phyloP scores from a whole-genome alignment of 2,113 vertebrate species.

The Heteronetta atricapilla region DNA sequence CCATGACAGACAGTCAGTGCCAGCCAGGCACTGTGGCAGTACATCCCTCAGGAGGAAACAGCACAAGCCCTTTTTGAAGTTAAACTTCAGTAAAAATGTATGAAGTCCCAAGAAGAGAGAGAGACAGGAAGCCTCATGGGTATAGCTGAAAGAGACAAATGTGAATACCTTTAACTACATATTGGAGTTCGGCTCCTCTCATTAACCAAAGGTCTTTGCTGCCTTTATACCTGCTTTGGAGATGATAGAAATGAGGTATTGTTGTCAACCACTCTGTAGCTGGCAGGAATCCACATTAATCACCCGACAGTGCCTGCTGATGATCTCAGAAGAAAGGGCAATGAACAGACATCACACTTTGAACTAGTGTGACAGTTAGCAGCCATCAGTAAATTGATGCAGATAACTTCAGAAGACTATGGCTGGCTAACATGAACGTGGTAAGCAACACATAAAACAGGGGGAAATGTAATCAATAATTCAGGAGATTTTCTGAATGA shows the following conservation, averaged over 20 bases:
- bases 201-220: slow-evolving; percentile 29
- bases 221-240: background rate
- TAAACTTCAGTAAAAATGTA: slow-evolving; percentile 8
- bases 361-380: background rate
- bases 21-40: background rate
- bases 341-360: background rate
- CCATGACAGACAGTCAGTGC: background rate
- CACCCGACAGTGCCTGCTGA: background rate
- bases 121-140: background rate
- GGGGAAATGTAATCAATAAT: background rate
- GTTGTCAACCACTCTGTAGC: background rate
- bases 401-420: background rate
- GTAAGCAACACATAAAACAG: background rate
- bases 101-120: background rate
- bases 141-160: background rate
- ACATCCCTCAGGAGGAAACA: background rate
- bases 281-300: background rate
- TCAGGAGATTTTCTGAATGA: slow-evolving; percentile 17
- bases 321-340: background rate
- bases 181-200: background rate
- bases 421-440: background rate
- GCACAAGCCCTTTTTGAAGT: background rate
- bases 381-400: background rate
- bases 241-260: background rate
- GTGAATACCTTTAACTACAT: background rate